Conservation (phyloP, 2,797 vertebrate species). For the Oryzias dopingdopingensis region DNA sequence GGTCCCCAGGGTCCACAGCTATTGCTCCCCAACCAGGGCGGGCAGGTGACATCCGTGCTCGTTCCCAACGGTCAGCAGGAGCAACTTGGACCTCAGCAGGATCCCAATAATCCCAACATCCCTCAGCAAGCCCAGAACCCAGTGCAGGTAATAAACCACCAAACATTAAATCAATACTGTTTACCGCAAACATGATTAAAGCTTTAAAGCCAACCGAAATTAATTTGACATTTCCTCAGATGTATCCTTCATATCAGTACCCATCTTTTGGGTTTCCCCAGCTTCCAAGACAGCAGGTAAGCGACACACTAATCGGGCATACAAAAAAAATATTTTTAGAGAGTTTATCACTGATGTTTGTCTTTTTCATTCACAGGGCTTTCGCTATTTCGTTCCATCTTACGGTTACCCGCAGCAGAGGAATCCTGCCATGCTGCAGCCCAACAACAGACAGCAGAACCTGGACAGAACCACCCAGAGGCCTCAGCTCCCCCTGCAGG, state of each 20-base stretch:
- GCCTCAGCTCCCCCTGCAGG: conserved; percentile 75
- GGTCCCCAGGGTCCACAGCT: conserved; percentile 65
- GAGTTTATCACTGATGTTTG: neutral
- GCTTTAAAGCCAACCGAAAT: neutral
- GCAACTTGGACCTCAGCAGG: conserved; percentile 47
- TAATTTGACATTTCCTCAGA: conserved; percentile 40
- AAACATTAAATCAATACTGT: neutral
- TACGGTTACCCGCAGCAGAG: conserved; percentile 74
- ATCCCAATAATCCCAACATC: conserved; percentile 53
- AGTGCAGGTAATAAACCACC: conserved; percentile 55
- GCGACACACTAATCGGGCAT: no score
- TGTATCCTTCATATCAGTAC: conserved; percentile 65
- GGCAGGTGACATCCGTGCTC: conserved; percentile 57
- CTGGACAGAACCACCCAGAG: conserved; percentile 66
- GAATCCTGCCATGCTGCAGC: conserved; percentile 56
- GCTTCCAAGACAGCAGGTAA: conserved; percentile 66
- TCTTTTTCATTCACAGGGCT: conserved; percentile 56
- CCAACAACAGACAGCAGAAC: conserved; percentile 61
- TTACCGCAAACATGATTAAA: no score
- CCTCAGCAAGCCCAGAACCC: conserved; percentile 64
- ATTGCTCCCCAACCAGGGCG: conserved; percentile 63
- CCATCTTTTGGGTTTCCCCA: conserved; percentile 65
- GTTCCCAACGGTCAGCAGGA: conserved; percentile 69
- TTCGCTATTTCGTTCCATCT: conserved; percentile 64
- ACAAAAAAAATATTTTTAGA: no score